These are phyloP conservation scores for Mastacembelus armatus DNA, from an alignment of 2,797 vertebrate genomes.

Conservation along the genomic window DNA sequence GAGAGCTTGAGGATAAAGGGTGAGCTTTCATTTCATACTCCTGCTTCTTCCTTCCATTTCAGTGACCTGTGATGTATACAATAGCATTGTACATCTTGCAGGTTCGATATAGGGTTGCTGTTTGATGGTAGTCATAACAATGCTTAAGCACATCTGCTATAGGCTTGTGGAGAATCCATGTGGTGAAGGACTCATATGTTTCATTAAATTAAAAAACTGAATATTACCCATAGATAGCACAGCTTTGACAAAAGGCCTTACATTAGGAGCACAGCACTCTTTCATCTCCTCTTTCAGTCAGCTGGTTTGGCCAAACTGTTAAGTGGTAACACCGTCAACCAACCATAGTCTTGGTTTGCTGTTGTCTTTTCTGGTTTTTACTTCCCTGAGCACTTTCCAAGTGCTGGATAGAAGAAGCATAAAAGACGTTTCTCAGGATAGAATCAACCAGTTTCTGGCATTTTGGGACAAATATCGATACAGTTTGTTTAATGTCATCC, in stretches of 20 bases:
- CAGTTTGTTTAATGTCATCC: too few relatives aligned
- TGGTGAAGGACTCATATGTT: not conserved
- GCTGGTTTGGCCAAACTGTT: not conserved
- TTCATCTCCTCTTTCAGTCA: not conserved
- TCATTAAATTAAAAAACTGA: not conserved
- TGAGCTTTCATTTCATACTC: constrained; percentile 73
- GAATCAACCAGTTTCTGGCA: too few relatives aligned
- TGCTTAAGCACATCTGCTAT: not conserved
- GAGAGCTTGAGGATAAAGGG: constrained; percentile 89
- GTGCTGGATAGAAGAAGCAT: too few relatives aligned
- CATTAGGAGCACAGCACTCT: not conserved
- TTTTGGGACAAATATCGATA: too few relatives aligned
- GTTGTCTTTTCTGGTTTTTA: not conserved
- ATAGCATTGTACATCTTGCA: not conserved
- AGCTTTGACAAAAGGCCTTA: not conserved
- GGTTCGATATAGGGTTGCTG: not conserved
- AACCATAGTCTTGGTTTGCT: not conserved
- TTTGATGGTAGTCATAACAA: not conserved
- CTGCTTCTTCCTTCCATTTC: not conserved
- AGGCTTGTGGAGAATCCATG: not conserved
- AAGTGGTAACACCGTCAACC: constrained; percentile 4
- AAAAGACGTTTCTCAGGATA: too few relatives aligned
- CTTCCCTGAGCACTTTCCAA: not conserved
- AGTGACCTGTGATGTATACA: not conserved
- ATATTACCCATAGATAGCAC: too few relatives aligned